Percentiles rank a stretch among this genome's conserved stretches.
Conservation (phyloP, 2,113 vertebrate species). For the Sialia sialis region DNA sequence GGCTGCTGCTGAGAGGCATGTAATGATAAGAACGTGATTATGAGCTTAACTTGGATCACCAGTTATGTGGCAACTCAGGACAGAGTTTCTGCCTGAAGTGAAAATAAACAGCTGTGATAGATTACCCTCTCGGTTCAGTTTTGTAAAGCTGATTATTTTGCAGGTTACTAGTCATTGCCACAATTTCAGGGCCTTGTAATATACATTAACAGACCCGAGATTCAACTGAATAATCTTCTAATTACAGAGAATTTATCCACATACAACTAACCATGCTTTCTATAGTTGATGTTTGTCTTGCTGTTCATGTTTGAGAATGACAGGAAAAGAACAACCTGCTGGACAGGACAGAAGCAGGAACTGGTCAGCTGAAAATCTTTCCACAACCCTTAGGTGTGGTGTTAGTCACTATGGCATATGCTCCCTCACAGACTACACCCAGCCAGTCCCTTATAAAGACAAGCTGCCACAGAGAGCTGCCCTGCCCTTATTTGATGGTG, state of each 20-base stretch:
- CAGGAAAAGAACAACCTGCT: background rate
- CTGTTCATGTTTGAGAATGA: background rate
- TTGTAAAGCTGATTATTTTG: background rate
- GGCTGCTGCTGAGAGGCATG: background rate
- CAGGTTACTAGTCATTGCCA: background rate
- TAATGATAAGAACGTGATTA: constrained; percentile 8
- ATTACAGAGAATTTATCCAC: background rate
- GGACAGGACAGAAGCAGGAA: background rate
- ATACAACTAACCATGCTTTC: background rate
- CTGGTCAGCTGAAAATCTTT: background rate
- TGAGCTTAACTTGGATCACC: constrained; percentile 9
- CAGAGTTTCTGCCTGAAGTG: background rate
- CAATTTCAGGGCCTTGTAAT: background rate
- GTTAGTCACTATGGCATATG: background rate
- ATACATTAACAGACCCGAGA: background rate
- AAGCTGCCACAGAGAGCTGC: background rate
- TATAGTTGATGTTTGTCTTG: background rate
- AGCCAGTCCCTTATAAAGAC: background rate
- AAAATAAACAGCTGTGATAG: background rate
- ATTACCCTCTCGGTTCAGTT: background rate
- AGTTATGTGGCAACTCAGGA: background rate
- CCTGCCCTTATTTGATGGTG: background rate
- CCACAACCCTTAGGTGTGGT: background rate
- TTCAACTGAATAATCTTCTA: background rate
- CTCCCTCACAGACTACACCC: background rate